A percentile compares a stretch with the other conserved stretches of the same genome.
phyloP scores from a whole-genome alignment of 2,888 invertebrate genomes.

The Reticulitermes lucifugus region DNA sequence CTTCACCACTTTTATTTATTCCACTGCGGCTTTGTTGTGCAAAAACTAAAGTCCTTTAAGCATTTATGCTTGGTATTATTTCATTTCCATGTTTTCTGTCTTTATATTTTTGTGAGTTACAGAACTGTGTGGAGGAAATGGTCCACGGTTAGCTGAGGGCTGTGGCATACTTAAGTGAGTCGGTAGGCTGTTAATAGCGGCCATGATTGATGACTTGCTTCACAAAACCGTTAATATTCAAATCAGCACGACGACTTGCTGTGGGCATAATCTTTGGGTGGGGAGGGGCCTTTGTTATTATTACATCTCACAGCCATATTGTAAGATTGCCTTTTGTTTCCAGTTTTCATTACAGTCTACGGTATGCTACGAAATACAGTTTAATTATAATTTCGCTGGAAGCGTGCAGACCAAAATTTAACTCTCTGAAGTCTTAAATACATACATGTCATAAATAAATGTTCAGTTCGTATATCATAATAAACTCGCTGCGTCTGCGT shows the following conservation, averaged over 20 bases:
- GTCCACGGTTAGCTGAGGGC: neutral
- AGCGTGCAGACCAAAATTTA: neutral
- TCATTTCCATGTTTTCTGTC: neutral
- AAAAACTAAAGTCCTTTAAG: neutral
- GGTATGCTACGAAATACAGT: neutral
- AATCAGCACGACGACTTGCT: neutral
- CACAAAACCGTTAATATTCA: neutral
- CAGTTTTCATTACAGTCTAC: neutral
- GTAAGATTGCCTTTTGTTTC: conserved; percentile 21
- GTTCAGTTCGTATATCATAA: no score
- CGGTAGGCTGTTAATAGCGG: neutral
- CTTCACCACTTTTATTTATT: neutral
- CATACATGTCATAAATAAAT: no score
- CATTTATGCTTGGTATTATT: neutral
- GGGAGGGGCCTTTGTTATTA: neutral
- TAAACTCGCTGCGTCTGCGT: no score
- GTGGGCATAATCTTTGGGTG: no score
- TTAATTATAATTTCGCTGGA: neutral
- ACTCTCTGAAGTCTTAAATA: no score
- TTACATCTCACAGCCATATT: neutral
- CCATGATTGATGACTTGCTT: neutral
- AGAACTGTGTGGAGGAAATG: neutral
- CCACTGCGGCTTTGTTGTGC: neutral
- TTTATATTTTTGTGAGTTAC: no score
- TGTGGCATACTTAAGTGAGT: neutral